Conservation (phyloP, 2,888 invertebrate species). For the Aspidiotus destructor region DNA sequence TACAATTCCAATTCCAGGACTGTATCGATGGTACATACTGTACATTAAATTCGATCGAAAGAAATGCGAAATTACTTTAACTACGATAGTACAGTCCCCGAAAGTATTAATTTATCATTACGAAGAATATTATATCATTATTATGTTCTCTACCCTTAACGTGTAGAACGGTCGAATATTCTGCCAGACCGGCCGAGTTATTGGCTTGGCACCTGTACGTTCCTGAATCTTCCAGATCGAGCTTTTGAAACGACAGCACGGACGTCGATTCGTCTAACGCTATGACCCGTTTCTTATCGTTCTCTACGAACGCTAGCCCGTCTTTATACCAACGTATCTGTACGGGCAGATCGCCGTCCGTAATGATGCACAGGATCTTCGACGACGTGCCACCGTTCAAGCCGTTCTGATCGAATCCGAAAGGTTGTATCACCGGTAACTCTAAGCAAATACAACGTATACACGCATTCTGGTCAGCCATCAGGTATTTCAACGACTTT, state of each 20-base stretch:
- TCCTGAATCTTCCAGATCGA: conserved; percentile 46
- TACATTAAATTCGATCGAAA: too few relatives aligned
- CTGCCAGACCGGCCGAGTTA: conserved; percentile 49
- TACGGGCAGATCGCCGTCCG: conserved; percentile 40
- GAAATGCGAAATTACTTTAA: too few relatives aligned
- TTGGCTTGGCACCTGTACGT: conserved; percentile 50
- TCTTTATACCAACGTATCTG: conserved; percentile 41
- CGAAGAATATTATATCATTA: too few relatives aligned
- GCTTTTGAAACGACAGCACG: conserved; percentile 45
- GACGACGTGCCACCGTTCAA: conserved; percentile 40
- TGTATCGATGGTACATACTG: too few relatives aligned
- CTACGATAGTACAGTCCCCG: too few relatives aligned
- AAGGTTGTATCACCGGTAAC: conserved; percentile 40
- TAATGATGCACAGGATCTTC: conserved; percentile 40
- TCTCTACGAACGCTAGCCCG: conserved; percentile 36
- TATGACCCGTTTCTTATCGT: conserved; percentile 34
- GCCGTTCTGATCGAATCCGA: conserved; percentile 38
- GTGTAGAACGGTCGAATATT: conserved; percentile 47
- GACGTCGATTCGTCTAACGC: conserved; percentile 45
- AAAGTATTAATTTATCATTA: too few relatives aligned
- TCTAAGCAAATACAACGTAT: conserved; percentile 37
- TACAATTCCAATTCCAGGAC: too few relatives aligned
- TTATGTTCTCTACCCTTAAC: conserved; percentile 47
- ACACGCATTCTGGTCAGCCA: too few relatives aligned
- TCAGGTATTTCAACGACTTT: too few relatives aligned